phyloP scores from a whole-genome alignment of 2,113 vertebrate species.

The Pedetes capensis region DNA sequence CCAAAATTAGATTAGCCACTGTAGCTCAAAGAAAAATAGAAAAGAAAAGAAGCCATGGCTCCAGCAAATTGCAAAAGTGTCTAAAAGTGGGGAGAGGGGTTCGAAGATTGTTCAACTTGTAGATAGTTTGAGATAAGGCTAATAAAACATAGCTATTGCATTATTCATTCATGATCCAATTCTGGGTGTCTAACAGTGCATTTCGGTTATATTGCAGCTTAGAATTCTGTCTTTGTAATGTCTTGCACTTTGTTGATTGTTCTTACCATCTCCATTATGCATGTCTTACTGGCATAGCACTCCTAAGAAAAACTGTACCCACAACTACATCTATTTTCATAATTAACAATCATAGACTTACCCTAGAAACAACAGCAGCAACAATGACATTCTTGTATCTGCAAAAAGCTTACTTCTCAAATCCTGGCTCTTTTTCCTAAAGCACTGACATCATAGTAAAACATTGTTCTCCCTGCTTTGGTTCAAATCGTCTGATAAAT shows the following conservation, averaged over 20 bases:
- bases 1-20: constrained; percentile 77
- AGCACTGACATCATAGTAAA: constrained; percentile 43
- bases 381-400: constrained; percentile 42
- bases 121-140: constrained; percentile 79
- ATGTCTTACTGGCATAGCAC: constrained; percentile 44
- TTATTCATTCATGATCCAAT: constrained; percentile 77
- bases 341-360: constrained; percentile 62
- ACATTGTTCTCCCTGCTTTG: constrained; percentile 35
- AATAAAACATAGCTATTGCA: constrained; percentile 78
- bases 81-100: constrained; percentile 2
- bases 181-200: constrained; percentile 62
- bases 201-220: constrained; percentile 19
- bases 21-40: constrained; percentile 58
- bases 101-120: constrained; percentile 71
- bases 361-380: constrained; percentile 29
- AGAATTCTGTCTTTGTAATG: constrained; percentile 69
- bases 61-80: constrained; percentile 69
- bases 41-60: constrained; percentile 65
- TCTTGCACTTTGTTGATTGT: constrained; percentile 69
- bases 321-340: constrained; percentile 55
- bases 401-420: constrained; percentile 55
- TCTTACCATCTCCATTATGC: constrained; percentile 57
- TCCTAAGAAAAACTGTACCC: constrained; percentile 16
- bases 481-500: constrained; percentile 44
- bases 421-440: constrained; percentile 40